Evolutionary conservation across 2,113 vertebrate genomes (phyloP).

Genomic region (Sceloporus tristichus): DNA sequence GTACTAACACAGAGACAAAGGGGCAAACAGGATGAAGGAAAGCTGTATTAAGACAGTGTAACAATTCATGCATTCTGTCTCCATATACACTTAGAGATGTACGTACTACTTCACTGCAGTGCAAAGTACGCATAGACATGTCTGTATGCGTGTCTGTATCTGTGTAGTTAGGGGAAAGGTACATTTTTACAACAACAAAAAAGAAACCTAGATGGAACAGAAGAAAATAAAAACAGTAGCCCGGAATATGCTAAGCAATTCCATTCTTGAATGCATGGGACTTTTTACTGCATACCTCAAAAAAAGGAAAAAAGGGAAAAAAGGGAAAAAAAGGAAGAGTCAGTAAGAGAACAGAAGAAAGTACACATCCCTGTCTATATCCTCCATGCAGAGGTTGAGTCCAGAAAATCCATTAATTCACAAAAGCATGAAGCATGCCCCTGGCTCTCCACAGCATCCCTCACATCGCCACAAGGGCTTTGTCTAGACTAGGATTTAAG

Average conservation of each 20-base stretch:
- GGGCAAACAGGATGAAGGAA: conserved; percentile 33
- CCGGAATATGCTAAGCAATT: neutral
- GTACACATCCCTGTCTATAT: neutral
- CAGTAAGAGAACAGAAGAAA: neutral
- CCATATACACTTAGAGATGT: neutral
- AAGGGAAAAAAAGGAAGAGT: no score
- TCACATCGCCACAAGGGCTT: conserved; percentile 36
- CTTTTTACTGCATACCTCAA: neutral
- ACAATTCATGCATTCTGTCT: neutral
- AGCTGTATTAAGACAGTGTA: neutral
- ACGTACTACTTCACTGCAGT: neutral
- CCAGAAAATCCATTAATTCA: conserved; percentile 43
- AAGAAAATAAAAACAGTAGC: neutral
- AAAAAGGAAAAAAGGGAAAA: neutral
- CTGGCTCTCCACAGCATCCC: neutral
- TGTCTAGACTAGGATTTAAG: conserved; percentile 44
- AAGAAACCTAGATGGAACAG: neutral
- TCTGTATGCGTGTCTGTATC: no score
- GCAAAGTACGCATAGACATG: neutral
- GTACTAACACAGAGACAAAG: conserved; percentile 13
- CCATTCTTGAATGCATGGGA: neutral
- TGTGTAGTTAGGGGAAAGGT: neutral
- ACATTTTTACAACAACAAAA: neutral
- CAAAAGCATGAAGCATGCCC: conserved; percentile 15
- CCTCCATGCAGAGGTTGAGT: neutral